These are phyloP conservation scores for Columba guinea DNA, from an alignment of 2,797 vertebrate genomes.

Conservation along the genomic window DNA sequence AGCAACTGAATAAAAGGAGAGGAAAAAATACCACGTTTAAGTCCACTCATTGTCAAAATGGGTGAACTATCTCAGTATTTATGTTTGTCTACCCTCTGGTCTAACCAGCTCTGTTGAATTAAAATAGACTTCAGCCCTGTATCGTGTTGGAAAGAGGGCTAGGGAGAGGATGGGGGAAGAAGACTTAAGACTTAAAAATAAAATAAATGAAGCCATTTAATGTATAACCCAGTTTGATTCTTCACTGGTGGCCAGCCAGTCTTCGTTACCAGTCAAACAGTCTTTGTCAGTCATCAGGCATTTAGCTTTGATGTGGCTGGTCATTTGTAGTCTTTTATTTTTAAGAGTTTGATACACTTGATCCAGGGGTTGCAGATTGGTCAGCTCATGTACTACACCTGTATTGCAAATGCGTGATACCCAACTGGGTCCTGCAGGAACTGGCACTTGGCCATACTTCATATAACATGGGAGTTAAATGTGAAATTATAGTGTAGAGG, in stretches of 20 bases:
- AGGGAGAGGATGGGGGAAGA: not conserved
- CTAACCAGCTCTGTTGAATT: not conserved
- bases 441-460: not conserved
- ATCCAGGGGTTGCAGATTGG: not conserved
- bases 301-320: not conserved
- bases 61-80: accelerated
- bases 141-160: not conserved
- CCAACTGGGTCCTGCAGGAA: not conserved
- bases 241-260: not conserved
- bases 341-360: not conserved
- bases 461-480: not conserved
- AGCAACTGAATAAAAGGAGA: not conserved
- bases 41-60: not conserved
- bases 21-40: not conserved
- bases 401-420: not conserved
- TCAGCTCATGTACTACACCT: not conserved
- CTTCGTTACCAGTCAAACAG: not conserved
- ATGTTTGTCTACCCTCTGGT: not conserved
- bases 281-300: not conserved
- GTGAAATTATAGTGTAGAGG: not conserved
- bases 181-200: too few species aligned
- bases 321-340: not conserved
- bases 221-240: not conserved
- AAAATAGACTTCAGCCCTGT: not conserved
- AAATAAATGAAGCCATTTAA: not conserved